A percentile compares a stretch with the other conserved stretches of the same genome.
Conservation (phyloP, 2,113 vertebrate genomes). For the Orthonyx spaldingii region DNA sequence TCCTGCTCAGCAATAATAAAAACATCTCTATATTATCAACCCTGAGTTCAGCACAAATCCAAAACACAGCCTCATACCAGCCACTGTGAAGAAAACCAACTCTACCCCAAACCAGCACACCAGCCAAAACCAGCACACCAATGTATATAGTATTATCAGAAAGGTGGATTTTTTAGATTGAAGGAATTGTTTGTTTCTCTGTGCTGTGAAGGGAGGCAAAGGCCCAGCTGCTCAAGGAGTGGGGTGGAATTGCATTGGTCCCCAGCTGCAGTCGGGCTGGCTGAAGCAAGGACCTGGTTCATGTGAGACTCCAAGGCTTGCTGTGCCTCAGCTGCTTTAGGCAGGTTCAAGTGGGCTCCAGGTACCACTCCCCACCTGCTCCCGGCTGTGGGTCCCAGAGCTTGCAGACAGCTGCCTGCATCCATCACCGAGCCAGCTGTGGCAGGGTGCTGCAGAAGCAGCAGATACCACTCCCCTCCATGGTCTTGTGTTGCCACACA, state of each 20-base stretch:
- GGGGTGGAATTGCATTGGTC: neutral
- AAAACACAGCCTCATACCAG: neutral
- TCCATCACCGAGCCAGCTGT: fast-evolving
- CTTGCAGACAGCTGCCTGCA: neutral
- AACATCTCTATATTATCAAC: fast-evolving
- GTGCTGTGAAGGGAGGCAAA: neutral
- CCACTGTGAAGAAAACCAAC: neutral
- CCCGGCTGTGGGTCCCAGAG: neutral
- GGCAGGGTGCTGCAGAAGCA: neutral
- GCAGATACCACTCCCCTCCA: fast-evolving
- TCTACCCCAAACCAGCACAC: neutral
- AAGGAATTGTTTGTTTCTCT: neutral
- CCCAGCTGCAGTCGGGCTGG: neutral
- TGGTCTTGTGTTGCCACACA: neutral
- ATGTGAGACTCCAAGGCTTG: neutral
- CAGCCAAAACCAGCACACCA: neutral
- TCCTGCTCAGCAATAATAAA: neutral
- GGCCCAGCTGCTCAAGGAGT: neutral
- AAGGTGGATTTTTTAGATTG: neutral
- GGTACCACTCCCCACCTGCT: neutral
- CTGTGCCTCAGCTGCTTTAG: neutral
- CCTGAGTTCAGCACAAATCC: neutral
- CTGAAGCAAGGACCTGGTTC: neutral
- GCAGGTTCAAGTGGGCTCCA: neutral
- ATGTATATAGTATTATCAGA: neutral